Percentiles rank a stretch among this genome's conserved stretches.
Conservation (phyloP, 2,797 vertebrate genomes). For the Myotis daubentonii region DNA sequence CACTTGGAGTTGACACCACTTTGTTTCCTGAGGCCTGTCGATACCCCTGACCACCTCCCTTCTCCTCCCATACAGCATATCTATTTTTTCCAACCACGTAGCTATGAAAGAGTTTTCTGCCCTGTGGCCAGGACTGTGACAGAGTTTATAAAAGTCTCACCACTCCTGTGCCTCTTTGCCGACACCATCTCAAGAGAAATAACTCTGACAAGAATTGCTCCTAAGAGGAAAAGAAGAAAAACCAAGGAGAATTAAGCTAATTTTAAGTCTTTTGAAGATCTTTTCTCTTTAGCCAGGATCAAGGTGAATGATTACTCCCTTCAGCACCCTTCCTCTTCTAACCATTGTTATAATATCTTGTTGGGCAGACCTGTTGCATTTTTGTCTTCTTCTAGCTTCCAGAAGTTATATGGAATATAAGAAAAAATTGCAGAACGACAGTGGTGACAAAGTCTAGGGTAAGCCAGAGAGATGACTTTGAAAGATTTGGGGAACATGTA, state of each 20-base stretch:
- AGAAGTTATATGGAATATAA: background rate
- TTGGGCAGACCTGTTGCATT: background rate
- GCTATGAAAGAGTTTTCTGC: background rate
- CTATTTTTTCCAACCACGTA: background rate
- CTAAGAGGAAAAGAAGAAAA: slow-evolving; percentile 44
- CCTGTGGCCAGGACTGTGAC: slow-evolving; percentile 45
- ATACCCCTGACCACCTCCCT: background rate
- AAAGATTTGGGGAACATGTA: background rate
- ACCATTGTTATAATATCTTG: background rate
- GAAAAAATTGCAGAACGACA: background rate
- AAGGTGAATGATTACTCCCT: background rate
- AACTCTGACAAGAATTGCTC: slow-evolving; percentile 62
- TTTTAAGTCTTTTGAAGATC: background rate
- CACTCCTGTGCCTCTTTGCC: slow-evolving; percentile 59
- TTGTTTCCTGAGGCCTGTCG: background rate
- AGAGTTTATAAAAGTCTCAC: slow-evolving; percentile 69
- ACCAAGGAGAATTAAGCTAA: slow-evolving; percentile 56
- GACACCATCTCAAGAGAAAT: slow-evolving; percentile 71
- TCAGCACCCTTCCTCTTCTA: background rate
- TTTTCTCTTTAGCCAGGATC: background rate
- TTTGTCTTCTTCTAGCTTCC: background rate
- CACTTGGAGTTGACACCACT: background rate
- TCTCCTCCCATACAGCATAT: background rate
- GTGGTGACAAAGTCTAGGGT: background rate
- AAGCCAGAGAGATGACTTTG: background rate